Evolutionary conservation across 2,113 vertebrate genomes (phyloP).

Genomic region (Thermophis baileyi): DNA sequence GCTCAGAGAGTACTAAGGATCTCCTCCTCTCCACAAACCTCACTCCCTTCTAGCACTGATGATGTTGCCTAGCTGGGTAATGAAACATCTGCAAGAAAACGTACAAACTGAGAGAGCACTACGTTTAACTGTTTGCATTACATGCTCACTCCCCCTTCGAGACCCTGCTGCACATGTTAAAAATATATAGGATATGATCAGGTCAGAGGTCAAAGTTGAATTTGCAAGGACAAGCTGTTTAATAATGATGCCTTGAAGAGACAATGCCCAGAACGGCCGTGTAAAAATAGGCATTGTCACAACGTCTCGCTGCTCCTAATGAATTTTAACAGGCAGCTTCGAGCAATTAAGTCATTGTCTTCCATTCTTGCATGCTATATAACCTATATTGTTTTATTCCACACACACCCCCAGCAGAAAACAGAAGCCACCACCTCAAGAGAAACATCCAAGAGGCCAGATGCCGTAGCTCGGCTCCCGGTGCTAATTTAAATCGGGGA

Average conservation of each 20-base stretch:
- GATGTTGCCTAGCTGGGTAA: no score
- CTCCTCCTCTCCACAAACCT: no score
- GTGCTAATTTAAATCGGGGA: background rate
- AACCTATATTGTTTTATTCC: background rate
- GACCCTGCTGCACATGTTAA: background rate
- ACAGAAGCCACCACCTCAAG: background rate
- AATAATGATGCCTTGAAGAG: background rate
- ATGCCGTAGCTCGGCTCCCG: rapidly evolving
- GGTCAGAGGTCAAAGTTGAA: background rate
- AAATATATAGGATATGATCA: background rate
- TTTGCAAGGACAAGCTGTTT: background rate
- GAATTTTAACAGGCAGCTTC: background rate
- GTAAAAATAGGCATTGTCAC: background rate
- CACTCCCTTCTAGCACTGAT: no score
- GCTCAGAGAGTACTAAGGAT: no score
- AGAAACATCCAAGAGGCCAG: rapidly evolving
- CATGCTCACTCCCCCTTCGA: background rate
- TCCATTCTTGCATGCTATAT: background rate
- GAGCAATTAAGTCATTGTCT: background rate
- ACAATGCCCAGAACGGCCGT: background rate
- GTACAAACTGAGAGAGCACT: no score
- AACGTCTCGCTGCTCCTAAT: background rate
- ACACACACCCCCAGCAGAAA: background rate
- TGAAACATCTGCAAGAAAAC: no score
- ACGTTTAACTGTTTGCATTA: background rate